phyloP scores from a whole-genome alignment of 1,140 invertebrate species.

The Bombus superbus region DNA sequence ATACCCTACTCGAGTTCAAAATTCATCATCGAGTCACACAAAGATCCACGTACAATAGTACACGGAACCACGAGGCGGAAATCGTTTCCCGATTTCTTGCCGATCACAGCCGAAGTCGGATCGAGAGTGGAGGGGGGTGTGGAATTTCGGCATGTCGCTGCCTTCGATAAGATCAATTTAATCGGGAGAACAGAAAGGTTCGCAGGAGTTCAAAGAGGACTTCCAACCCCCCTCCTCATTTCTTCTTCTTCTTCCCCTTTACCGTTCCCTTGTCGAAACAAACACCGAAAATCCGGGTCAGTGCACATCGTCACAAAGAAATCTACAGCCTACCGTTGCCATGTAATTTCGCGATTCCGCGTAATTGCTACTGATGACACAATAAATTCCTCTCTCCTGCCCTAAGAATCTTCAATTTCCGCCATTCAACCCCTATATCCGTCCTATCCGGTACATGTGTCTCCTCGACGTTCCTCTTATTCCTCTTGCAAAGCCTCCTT shows the following conservation, averaged over 20 bases:
- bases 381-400: slow-evolving; percentile 13
- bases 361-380: slow-evolving; percentile 35
- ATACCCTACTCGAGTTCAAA: not conserved
- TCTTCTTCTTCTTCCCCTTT: not conserved
- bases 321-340: not conserved
- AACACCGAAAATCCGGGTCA: slow-evolving; percentile 33
- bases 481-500: not conserved
- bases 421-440: not conserved
- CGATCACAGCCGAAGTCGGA: not conserved
- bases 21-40: not conserved
- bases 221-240: not conserved
- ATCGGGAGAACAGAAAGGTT: not conserved
- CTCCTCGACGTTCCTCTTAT: not conserved
- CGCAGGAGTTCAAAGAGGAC: not conserved
- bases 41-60: not conserved
- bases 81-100: slow-evolving; percentile 1
- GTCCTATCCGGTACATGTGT: not conserved
- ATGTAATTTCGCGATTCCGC: slow-evolving; percentile 27
- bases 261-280: not conserved
- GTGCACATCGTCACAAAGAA: slow-evolving; percentile 33
- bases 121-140: no score
- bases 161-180: slow-evolving; percentile 12
- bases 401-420: not conserved
- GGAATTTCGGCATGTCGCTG: not conserved
- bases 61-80: not conserved